Percentiles rank a stretch among this genome's conserved stretches.
phyloP scores from a whole-genome alignment of 2,113 vertebrate genomes.

The Xiphophorus maculatus region DNA sequence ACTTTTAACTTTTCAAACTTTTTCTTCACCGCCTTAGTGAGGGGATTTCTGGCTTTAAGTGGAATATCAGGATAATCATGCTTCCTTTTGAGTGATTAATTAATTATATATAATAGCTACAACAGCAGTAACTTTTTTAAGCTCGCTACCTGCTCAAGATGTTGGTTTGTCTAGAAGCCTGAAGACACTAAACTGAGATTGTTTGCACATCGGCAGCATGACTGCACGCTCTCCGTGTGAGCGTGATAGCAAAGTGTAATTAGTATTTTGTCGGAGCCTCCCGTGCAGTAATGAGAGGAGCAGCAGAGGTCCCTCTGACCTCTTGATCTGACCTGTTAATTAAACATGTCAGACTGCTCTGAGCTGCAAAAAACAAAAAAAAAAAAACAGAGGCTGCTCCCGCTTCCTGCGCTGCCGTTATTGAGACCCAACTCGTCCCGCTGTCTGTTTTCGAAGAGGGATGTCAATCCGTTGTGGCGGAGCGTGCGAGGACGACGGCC shows the following conservation, averaged over 20 bases:
- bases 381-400: background rate
- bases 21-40: background rate
- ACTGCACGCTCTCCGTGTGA: background rate
- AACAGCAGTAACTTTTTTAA: background rate
- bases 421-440: conserved; percentile 23
- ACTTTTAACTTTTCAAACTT: background rate
- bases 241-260: background rate
- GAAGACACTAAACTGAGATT: background rate
- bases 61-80: background rate
- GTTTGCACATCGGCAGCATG: background rate
- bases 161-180: background rate
- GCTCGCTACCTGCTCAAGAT: too few relatives aligned
- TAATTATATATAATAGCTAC: background rate
- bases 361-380: background rate
- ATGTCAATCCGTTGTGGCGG: conserved; percentile 32
- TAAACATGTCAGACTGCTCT: conserved; percentile 48
- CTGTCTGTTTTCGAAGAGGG: conserved; percentile 29
- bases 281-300: background rate
- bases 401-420: background rate
- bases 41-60: background rate
- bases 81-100: background rate
- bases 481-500: conserved; percentile 36
- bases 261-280: conserved; percentile 7
- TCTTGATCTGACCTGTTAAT: conserved; percentile 54
- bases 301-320: conserved; percentile 19